Conservation (phyloP, 2,888 invertebrate genomes). For the Sinentomon sp. region DNA sequence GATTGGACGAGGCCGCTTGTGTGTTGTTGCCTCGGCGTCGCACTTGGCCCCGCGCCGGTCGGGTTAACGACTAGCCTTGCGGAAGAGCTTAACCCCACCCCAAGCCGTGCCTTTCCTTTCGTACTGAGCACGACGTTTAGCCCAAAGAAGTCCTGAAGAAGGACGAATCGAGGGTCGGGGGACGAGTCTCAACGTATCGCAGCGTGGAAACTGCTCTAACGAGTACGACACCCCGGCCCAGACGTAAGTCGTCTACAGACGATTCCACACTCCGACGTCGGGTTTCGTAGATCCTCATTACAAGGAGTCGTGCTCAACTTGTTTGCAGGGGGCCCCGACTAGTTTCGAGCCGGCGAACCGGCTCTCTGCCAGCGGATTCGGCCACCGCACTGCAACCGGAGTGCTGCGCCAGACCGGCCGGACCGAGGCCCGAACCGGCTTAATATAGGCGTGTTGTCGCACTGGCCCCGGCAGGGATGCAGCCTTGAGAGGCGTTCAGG, state of each 20-base stretch:
- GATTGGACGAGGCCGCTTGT: no score
- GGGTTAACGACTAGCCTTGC: no score
- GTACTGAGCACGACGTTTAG: no score
- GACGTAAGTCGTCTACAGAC: constrained; percentile 32
- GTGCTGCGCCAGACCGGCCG: neutral
- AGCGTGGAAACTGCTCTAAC: constrained; percentile 30
- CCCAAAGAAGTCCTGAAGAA: no score
- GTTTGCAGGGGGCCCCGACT: constrained; percentile 21
- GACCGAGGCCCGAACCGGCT: constrained; percentile 8
- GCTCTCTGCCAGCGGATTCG: constrained; percentile 6
- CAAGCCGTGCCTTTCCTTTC: no score
- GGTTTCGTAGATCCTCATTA: constrained; percentile 21
- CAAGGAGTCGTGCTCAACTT: constrained; percentile 5
- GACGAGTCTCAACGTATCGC: constrained; percentile 33
- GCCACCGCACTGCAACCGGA: neutral
- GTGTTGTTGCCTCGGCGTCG: no score
- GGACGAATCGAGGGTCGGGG: no score
- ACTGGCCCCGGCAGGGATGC: constrained; percentile 31
- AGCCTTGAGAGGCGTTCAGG: constrained; percentile 31
- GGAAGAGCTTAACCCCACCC: no score
- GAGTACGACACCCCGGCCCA: constrained; percentile 31
- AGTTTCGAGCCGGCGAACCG: constrained; percentile 20
- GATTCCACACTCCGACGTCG: constrained; percentile 29
- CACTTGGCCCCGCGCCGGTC: no score
- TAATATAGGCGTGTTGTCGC: constrained; percentile 19